Percentiles rank a stretch among this genome's conserved stretches.
These are phyloP conservation scores for Actinopyga echinites DNA, from an alignment of 53 echinoderm and acorn worm genomes.

Conservation along the genomic window DNA sequence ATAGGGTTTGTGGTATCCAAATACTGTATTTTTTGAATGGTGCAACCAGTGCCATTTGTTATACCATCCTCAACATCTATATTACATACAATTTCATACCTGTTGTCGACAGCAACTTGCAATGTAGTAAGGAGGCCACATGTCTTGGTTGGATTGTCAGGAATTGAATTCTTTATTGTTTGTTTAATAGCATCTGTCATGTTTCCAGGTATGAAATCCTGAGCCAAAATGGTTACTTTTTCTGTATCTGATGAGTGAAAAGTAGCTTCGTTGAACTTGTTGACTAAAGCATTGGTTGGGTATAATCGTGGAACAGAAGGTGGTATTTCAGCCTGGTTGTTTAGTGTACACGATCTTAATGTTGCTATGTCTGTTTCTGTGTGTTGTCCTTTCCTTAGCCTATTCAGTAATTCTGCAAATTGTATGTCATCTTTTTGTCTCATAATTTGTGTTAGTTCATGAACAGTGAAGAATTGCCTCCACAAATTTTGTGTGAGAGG, in stretches of 20 bases:
- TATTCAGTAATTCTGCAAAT: constrained; percentile 38
- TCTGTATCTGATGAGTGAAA: background rate
- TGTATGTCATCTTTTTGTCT: constrained; percentile 27
- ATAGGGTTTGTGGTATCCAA: background rate
- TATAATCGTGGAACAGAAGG: background rate
- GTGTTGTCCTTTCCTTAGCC: constrained; percentile 27
- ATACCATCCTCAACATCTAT: constrained; percentile 42
- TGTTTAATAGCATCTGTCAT: background rate
- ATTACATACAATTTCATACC: constrained; percentile 30
- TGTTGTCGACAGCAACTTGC: background rate
- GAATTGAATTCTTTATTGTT: background rate
- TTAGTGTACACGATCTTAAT: background rate
- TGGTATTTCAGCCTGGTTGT: background rate
- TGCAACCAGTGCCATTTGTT: constrained; percentile 42
- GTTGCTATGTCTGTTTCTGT: background rate
- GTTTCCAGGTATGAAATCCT: constrained; percentile 8
- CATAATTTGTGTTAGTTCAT: constrained; percentile 21
- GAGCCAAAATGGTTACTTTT: background rate
- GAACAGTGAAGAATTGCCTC: constrained; percentile 2
- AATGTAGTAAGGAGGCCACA: constrained; percentile 1
- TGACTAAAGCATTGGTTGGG: constrained; percentile 36
- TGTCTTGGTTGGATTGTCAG: background rate
- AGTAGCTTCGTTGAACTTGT: background rate
- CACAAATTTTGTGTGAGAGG: constrained; percentile 29
- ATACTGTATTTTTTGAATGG: constrained; percentile 3